phyloP scores from a whole-genome alignment of 1,140 invertebrate species.

The Oreohelix idahoensis region DNA sequence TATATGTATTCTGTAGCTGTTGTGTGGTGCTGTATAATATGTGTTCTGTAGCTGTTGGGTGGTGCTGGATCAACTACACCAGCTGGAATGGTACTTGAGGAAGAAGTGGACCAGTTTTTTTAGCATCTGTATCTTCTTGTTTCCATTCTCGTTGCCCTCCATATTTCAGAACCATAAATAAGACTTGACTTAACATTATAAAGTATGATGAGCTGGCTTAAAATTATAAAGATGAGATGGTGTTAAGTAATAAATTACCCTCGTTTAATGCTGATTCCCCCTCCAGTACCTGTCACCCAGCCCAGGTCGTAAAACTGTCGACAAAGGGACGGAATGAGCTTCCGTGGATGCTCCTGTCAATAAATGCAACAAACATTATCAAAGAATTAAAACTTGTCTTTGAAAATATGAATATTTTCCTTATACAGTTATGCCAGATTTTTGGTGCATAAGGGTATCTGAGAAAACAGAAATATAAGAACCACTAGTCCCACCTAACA shows the following conservation, averaged over 20 bases:
- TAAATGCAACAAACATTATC: background rate
- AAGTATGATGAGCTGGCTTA: background rate
- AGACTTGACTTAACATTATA: background rate
- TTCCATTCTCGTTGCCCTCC: too few relatives aligned
- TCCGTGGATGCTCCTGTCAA: slow-evolving; percentile 80
- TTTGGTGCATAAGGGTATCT: background rate
- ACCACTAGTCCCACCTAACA: too few relatives aligned
- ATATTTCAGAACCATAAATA: too few relatives aligned
- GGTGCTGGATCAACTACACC: too few relatives aligned
- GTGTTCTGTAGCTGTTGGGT: too few relatives aligned
- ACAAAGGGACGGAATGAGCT: slow-evolving; percentile 90
- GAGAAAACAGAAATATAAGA: background rate
- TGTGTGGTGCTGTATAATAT: too few relatives aligned
- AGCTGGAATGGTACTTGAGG: too few relatives aligned
- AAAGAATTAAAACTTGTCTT: background rate
- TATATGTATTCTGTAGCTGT: too few relatives aligned
- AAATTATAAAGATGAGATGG: slow-evolving; percentile 44
- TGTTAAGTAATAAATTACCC: too few relatives aligned
- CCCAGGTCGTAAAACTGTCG: slow-evolving; percentile 92
- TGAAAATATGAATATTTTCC: background rate
- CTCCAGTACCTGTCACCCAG: slow-evolving; percentile 95
- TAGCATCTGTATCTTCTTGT: too few relatives aligned
- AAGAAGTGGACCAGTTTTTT: too few relatives aligned
- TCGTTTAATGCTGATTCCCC: slow-evolving; percentile 92
- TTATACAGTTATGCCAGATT: background rate